A percentile compares a stretch with the other conserved stretches of the same genome.
These are phyloP conservation scores for Pluvialis apricaria DNA, from an alignment of 2,113 vertebrate species.

Conservation along the genomic window DNA sequence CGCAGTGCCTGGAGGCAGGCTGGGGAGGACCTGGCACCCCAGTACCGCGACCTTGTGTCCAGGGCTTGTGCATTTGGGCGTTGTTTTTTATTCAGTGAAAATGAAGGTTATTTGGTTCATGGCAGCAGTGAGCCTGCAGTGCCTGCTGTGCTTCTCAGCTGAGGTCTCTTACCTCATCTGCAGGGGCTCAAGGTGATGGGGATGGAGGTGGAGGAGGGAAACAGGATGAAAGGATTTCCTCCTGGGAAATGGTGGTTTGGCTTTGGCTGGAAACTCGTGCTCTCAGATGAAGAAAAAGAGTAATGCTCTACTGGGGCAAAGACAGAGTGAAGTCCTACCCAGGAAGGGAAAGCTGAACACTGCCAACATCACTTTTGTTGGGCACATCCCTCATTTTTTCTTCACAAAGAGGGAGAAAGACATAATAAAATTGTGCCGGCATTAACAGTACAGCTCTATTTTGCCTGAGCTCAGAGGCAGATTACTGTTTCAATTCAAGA, in stretches of 20 bases:
- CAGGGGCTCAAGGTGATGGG: neutral
- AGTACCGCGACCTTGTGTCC: too few relatives aligned
- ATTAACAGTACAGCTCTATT: neutral
- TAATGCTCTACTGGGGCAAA: neutral
- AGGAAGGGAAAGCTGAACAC: neutral
- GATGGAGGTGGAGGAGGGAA: neutral
- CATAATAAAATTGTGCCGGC: neutral
- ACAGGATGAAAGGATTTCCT: neutral
- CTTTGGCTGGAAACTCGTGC: neutral
- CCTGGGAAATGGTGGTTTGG: neutral
- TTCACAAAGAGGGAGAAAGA: neutral
- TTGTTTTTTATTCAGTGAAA: neutral
- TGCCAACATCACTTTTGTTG: neutral
- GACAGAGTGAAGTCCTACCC: neutral
- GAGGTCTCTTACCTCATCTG: neutral
- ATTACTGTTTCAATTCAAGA: neutral
- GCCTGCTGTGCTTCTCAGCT: neutral
- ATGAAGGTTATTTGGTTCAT: neutral
- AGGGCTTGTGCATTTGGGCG: neutral
- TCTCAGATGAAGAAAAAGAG: neutral
- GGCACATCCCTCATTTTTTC: neutral
- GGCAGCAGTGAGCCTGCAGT: neutral
- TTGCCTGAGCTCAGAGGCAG: neutral
- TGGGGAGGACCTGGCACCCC: too few relatives aligned
- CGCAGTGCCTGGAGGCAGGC: too few relatives aligned